These are phyloP conservation scores for Pollachius pollachius DNA, from an alignment of 2,113 vertebrate species.

Conservation along the genomic window DNA sequence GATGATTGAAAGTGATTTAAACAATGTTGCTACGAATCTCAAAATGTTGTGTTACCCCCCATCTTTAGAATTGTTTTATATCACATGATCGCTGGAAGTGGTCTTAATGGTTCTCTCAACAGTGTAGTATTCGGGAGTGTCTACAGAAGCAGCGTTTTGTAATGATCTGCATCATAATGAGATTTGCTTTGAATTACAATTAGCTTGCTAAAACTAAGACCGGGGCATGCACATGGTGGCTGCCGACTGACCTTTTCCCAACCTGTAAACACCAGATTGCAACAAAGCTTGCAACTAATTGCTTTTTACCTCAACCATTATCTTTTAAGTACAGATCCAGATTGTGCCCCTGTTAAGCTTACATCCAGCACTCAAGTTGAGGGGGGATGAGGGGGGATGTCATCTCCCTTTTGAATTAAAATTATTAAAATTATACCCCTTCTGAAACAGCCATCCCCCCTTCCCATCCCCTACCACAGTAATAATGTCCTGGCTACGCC, in stretches of 20 bases:
- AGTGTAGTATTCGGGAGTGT: neutral
- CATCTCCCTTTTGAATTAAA: too few relatives aligned
- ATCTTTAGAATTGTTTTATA: too few relatives aligned
- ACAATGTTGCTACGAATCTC: too few relatives aligned
- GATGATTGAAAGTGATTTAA: too few relatives aligned
- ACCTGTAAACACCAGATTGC: slow-evolving; percentile 38
- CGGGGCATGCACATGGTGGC: slow-evolving; percentile 25
- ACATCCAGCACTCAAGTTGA: too few relatives aligned
- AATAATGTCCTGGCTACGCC: too few relatives aligned
- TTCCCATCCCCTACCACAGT: too few relatives aligned
- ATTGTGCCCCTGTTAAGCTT: slow-evolving; percentile 50
- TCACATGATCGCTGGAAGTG: neutral
- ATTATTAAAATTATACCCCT: too few relatives aligned
- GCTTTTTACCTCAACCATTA: slow-evolving; percentile 55
- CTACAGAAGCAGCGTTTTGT: neutral
- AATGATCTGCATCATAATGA: slow-evolving; percentile 36
- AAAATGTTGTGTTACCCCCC: too few relatives aligned
- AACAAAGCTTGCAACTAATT: slow-evolving; percentile 62
- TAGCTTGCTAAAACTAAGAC: slow-evolving; percentile 25
- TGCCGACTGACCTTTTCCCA: slow-evolving; percentile 42
- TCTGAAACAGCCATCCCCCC: too few relatives aligned
- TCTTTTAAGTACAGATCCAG: slow-evolving; percentile 68
- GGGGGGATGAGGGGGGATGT: too few relatives aligned
- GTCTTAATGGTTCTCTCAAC: neutral
- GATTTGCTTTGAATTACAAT: slow-evolving; percentile 19